Conservation (phyloP, 1,140 invertebrate genomes). For the Bombus picipes region DNA sequence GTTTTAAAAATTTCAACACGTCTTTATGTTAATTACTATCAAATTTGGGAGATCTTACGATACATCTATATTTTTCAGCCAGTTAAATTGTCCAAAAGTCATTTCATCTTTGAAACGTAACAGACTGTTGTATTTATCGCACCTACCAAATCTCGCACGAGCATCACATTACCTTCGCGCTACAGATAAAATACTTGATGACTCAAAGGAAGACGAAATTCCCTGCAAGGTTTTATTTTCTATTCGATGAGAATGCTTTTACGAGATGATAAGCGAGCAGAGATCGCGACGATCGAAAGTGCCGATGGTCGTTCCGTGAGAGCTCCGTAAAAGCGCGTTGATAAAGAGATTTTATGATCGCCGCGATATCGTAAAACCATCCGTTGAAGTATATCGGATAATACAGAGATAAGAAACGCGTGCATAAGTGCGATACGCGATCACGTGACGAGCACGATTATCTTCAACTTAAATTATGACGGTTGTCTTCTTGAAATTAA, state of each 20-base stretch:
- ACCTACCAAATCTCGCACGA: background rate
- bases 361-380: background rate
- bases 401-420: background rate
- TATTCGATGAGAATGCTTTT: background rate
- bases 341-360: slow-evolving; percentile 8
- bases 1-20: no score
- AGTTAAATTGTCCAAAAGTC: no score
- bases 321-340: background rate
- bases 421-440: background rate
- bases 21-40: no score
- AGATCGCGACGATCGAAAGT: background rate
- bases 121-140: no score
- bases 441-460: background rate
- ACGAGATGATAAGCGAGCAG: background rate
- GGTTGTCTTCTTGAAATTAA: no score
- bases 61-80: no score
- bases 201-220: background rate
- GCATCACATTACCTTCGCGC: background rate
- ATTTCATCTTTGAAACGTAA: no score
- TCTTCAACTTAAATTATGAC: background rate
- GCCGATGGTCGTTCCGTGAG: background rate
- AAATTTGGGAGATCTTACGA: no score
- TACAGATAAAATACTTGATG: background rate
- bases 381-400: background rate
- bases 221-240: background rate